Evolutionary conservation across 2,888 invertebrate species (phyloP).

Genomic region (Acrocyrtus sp.): DNA sequence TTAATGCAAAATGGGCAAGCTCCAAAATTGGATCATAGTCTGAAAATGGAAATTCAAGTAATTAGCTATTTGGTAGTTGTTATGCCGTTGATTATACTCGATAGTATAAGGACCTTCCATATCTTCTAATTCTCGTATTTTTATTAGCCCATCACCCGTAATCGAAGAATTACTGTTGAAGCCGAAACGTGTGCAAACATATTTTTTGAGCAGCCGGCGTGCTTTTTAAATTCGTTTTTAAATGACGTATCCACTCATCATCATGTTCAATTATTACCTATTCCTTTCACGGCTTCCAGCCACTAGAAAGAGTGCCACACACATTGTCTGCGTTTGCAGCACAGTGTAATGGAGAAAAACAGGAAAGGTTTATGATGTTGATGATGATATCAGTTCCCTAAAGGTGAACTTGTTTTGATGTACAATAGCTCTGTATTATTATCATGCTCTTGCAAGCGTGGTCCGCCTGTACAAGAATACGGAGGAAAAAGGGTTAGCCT

Average conservation of each 20-base stretch:
- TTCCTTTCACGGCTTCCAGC: constrained; percentile 46
- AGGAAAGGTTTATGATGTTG: constrained; percentile 19
- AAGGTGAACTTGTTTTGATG: constrained; percentile 52
- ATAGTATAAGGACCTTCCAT: no score
- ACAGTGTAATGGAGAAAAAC: constrained; percentile 14
- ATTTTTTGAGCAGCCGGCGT: background rate
- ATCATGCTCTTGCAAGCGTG: background rate
- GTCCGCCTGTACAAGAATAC: background rate
- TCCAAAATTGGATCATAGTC: no score
- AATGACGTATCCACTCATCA: background rate
- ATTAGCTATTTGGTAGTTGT: no score
- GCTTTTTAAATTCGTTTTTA: constrained; percentile 9
- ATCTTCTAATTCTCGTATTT: no score
- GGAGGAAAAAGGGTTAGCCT: background rate
- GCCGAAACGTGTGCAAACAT: background rate
- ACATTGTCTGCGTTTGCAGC: constrained; percentile 46
- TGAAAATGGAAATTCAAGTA: no score
- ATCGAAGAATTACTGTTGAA: no score
- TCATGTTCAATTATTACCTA: constrained; percentile 21
- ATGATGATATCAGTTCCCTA: constrained; percentile 46
- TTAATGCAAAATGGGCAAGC: no score
- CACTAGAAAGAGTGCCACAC: constrained; percentile 40
- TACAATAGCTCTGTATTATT: constrained; percentile 11
- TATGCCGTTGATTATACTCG: no score
- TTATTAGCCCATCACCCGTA: no score